A percentile compares a stretch with the other conserved stretches of the same genome.
Conservation (phyloP, 1,140 invertebrate genomes). For the Geopemphigus sp. region DNA sequence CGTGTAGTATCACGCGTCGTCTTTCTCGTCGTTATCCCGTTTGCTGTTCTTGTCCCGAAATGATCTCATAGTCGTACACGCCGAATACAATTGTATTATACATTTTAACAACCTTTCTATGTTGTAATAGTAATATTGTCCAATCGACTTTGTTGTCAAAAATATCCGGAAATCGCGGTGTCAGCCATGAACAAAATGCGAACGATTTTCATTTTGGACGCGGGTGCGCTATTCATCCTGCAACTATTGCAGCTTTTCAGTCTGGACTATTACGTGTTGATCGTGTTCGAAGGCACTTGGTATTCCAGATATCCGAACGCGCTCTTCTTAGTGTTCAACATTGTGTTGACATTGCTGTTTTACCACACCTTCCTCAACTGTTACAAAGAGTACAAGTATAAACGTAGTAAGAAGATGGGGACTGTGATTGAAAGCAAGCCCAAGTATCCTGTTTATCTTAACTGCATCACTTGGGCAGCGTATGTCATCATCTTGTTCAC, state of each 20-base stretch:
- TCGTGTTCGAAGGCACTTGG: constrained; percentile 18
- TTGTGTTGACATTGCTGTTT: constrained; percentile 26
- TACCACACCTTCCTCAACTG: constrained; percentile 38
- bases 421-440: neutral
- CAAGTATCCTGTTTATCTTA: constrained; percentile 38
- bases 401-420: neutral
- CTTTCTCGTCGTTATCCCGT: too few relatives aligned
- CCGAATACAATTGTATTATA: too few relatives aligned
- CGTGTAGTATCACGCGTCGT: too few relatives aligned
- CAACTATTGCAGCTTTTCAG: constrained; percentile 21
- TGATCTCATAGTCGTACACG: too few relatives aligned
- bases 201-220: constrained; percentile 28
- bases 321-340: constrained; percentile 19
- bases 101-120: too few relatives aligned
- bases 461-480: constrained; percentile 24
- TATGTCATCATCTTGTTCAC: constrained; percentile 16
- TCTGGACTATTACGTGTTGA: constrained; percentile 26
- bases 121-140: too few relatives aligned
- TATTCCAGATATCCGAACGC: constrained; percentile 40
- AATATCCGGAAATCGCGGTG: too few relatives aligned
- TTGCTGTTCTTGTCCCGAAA: too few relatives aligned
- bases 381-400: constrained; percentile 37
- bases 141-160: too few relatives aligned
- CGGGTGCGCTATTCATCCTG: neutral
- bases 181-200: constrained; percentile 7